A percentile compares a stretch with the other conserved stretches of the same genome.
These are phyloP conservation scores for Thryonomys swinderianus DNA, from an alignment of 2,113 vertebrate genomes.

Conservation along the genomic window DNA sequence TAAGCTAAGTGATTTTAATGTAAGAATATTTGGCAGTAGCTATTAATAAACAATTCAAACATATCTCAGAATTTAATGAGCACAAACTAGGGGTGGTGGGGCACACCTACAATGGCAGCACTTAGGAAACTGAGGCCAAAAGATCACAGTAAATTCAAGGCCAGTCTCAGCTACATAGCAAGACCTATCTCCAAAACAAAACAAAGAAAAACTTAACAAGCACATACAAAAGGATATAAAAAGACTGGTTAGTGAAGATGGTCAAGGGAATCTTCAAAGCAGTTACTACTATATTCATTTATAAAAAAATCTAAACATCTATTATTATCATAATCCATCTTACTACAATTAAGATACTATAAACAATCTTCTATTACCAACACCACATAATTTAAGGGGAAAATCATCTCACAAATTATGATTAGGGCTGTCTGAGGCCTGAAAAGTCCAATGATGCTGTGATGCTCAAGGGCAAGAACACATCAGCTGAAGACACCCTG, in stretches of 20 bases:
- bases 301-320: background rate
- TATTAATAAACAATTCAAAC: slow-evolving; percentile 11
- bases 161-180: background rate
- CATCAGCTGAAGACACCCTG: no score
- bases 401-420: no score
- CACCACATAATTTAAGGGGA: background rate
- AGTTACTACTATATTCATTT: slow-evolving; percentile 10
- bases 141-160: background rate
- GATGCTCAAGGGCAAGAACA: no score
- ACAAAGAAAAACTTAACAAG: background rate
- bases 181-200: background rate
- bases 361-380: background rate
- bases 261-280: slow-evolving; percentile 12
- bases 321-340: background rate
- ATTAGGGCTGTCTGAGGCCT: no score
- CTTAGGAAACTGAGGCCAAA: background rate
- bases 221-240: background rate
- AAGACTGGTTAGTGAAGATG: background rate
- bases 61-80: slow-evolving; percentile 37
- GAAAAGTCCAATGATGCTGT: no score
- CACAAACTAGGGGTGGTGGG: background rate
- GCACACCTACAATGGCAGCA: background rate
- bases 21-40: background rate
- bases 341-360: background rate
- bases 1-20: slow-evolving; percentile 16